Base-by-base conservation (phyloP, 2,888 invertebrate genomes). In the Cerceris ruficornis region DNA sequence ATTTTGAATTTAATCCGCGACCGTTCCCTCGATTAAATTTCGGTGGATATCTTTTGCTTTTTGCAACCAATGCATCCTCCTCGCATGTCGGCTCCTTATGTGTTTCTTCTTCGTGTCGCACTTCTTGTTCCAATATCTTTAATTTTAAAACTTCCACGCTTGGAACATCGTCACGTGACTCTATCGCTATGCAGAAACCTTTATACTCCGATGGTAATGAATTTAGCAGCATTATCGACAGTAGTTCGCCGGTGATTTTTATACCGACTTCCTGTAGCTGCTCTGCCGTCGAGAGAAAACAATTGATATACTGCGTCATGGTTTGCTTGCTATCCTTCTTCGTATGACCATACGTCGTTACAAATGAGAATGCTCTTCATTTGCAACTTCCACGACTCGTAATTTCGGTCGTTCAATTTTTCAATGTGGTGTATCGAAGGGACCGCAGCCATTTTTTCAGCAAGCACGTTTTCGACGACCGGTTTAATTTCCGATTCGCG, bases 211-310 rank as follows among this genome's bases (percentile, higher is more conserved):
- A 6, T 0, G 61, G 65, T 65, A 71, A 39, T 0, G 65, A 77
- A 57, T 11, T 59, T 41, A 61, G 42, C 65, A 73, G 49, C 66
- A 72, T 72, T 72, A 72, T 66, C 39, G 66, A 54, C 42, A 43
- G 6, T 64, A 65, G 5, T 42, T 71, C 39, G n/a, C 11, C 7
- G 52, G 49, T 8, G 66, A 64, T 66, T 68, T 79, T 49, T 65
- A 75, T 55, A 0, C 52, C 68, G 0, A 41, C 52, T 42, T 59
- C 59, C 2, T 58, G 42, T 2, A 65, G 52, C 11, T 71, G 17
- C 13, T 71, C 59, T 15, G 58, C 58, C 6, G 42, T 65, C 1
- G 58, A 0, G 2, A 59, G 13, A 13, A 65, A 65, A 8, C 7
- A 6, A 8, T 7, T 57, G 2, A 41, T 42, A 6, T 42, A 58